Evolutionary conservation across 2,888 invertebrate genomes (phyloP).

Genomic region (Lasius platythorax): DNA sequence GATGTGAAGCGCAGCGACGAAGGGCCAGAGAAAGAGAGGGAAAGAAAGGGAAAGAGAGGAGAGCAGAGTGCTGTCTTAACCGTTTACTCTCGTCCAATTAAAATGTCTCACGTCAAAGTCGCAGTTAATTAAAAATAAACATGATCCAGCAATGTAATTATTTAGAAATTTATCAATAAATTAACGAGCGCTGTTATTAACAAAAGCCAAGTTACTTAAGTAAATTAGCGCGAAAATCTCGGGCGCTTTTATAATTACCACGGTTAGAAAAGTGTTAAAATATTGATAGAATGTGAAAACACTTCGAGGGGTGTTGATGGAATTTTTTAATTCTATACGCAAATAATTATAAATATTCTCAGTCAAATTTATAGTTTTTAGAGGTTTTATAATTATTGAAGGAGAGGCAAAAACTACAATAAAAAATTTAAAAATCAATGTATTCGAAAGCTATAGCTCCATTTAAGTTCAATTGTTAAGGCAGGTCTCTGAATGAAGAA

Average conservation of each 20-base stretch:
- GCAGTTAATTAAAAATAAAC: conserved; percentile 42
- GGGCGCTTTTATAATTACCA: not conserved
- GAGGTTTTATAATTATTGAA: not conserved
- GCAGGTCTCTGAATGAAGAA: not conserved
- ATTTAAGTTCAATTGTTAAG: not conserved
- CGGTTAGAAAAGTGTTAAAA: not conserved
- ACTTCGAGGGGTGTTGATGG: not conserved
- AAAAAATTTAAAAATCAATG: not conserved
- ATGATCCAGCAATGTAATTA: not conserved
- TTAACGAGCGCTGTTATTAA: not conserved
- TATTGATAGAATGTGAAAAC: not conserved
- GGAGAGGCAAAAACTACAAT: not conserved
- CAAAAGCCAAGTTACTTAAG: not conserved
- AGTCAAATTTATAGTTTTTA: not conserved
- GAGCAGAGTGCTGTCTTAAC: not conserved
- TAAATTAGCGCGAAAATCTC: not conserved
- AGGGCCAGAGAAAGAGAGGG: not conserved
- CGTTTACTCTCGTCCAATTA: conserved; percentile 10
- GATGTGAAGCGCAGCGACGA: not conserved
- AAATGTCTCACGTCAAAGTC: conserved; percentile 13
- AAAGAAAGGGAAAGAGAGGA: not conserved
- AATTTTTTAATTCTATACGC: not conserved
- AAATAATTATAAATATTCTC: not conserved
- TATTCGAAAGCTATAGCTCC: not conserved
- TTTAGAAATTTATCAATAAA: conserved; percentile 4